Conservation (phyloP, 2,888 invertebrate genomes). For the Lobophora halterata region DNA sequence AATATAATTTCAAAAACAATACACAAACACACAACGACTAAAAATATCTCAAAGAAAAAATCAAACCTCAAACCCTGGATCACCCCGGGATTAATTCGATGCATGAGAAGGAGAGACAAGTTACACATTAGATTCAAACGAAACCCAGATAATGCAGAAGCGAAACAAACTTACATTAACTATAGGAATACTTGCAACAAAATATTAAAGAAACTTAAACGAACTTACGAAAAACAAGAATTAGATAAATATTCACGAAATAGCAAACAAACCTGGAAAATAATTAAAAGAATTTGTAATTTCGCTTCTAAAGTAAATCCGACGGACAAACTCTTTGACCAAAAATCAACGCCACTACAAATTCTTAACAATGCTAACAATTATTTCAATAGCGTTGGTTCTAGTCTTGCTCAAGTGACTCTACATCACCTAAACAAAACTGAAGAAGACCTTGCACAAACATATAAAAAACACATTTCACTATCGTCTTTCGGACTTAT, state of each 20-base stretch:
- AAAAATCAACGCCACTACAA: background rate
- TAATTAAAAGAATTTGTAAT: background rate
- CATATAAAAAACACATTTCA: no score
- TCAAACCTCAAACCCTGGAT: background rate
- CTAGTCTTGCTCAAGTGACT: background rate
- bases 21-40: background rate
- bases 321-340: no score
- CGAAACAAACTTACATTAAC: background rate
- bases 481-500: background rate
- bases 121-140: background rate
- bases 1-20: background rate
- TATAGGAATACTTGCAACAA: background rate
- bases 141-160: background rate
- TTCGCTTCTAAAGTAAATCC: background rate
- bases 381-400: slow-evolving; percentile 1
- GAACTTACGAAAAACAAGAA: background rate
- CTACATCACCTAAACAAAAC: background rate
- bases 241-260: background rate
- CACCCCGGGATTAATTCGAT: background rate
- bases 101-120: background rate
- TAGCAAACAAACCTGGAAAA: background rate
- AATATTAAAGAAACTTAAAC: background rate
- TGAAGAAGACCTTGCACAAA: background rate
- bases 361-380: background rate
- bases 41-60: background rate